A percentile compares a stretch with the other conserved stretches of the same genome.
Conservation (phyloP, 2,888 invertebrate species). For the Xestia xanthographa region DNA sequence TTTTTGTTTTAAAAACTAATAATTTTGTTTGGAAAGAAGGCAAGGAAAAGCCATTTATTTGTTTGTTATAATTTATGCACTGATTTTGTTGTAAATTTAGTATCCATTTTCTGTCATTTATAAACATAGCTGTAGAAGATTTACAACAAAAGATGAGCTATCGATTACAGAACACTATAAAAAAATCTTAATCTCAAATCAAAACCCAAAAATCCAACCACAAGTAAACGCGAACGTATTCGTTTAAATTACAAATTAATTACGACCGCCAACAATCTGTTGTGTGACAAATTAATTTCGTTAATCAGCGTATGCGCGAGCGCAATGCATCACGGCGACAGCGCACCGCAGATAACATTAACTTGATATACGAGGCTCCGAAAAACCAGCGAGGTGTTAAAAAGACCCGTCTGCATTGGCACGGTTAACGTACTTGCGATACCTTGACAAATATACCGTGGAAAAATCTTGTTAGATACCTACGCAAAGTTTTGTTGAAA, state of each 20-base stretch:
- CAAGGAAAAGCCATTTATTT: slow-evolving; percentile 63
- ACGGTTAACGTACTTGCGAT: slow-evolving; percentile 75
- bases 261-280: slow-evolving; percentile 74
- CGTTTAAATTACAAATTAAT: slow-evolving; percentile 79
- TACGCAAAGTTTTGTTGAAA: slow-evolving; percentile 31
- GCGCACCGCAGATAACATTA: slow-evolving; percentile 85
- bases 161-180: slow-evolving; percentile 6
- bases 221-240: slow-evolving; percentile 64
- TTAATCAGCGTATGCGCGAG: slow-evolving; percentile 85
- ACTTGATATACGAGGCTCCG: slow-evolving; percentile 85
- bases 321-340: slow-evolving; percentile 88
- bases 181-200: slow-evolving; percentile 23
- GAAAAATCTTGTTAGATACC: slow-evolving; percentile 52
- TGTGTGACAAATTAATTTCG: slow-evolving; percentile 88
- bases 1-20: slow-evolving; percentile 64
- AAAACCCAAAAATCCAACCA: slow-evolving; percentile 37
- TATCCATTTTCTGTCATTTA: background rate
- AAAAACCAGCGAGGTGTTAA: slow-evolving; percentile 80
- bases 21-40: slow-evolving; percentile 61
- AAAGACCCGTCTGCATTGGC: slow-evolving; percentile 72
- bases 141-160: slow-evolving; percentile 6
- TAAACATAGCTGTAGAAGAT: slow-evolving; percentile 3
- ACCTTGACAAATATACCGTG: slow-evolving; percentile 71
- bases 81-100: slow-evolving; percentile 26
- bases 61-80: slow-evolving; percentile 52